phyloP scores from a whole-genome alignment of 2,888 invertebrate species.

The Drosophila birchii region DNA sequence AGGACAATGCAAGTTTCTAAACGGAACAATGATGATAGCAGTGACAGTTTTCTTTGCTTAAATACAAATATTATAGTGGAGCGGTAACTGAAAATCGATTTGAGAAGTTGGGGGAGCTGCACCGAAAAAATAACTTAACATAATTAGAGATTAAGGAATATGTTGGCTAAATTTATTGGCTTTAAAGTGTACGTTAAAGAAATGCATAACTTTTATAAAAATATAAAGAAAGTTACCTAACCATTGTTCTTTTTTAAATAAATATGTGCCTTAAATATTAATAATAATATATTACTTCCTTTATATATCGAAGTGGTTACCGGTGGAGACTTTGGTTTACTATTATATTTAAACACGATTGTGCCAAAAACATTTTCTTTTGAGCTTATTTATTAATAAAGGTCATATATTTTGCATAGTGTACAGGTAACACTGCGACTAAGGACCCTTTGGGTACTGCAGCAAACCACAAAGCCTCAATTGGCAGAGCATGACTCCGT shows the following conservation, averaged over 20 bases:
- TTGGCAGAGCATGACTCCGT: slow-evolving; percentile 11
- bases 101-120: slow-evolving; percentile 9
- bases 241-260: not conserved
- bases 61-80: slow-evolving; percentile 42
- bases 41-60: slow-evolving; percentile 22
- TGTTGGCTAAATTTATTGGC: not conserved
- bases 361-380: not conserved
- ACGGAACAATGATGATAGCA: slow-evolving; percentile 1
- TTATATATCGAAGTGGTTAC: not conserved
- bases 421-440: not conserved
- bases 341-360: not conserved
- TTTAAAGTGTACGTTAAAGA: too few relatives aligned
- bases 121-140: not conserved
- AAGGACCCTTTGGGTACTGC: slow-evolving; percentile 3
- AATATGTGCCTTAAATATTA: not conserved
- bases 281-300: not conserved
- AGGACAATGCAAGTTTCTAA: slow-evolving; percentile 29
- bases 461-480: slow-evolving; percentile 24
- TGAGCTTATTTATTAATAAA: not conserved
- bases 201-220: not conserved
- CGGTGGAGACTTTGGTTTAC: not conserved
- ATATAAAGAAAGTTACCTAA: not conserved
- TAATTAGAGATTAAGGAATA: not conserved
- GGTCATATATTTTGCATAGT: not conserved
- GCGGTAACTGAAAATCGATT: slow-evolving; percentile 63